Evolutionary conservation across 2,888 invertebrate genomes (phyloP).

Genomic region (Theristus sp.): DNA sequence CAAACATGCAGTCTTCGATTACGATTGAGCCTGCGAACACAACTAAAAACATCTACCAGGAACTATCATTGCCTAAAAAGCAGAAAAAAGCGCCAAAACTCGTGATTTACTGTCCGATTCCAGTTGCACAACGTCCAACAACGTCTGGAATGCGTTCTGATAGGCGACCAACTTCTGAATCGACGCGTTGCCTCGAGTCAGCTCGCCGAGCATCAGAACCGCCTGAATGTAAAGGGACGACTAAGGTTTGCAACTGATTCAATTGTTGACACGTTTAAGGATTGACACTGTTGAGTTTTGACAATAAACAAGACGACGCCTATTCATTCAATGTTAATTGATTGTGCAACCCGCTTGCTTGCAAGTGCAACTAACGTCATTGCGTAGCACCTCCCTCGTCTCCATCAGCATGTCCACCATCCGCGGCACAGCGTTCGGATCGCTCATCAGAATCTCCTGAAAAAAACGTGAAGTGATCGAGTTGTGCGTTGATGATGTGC

Average conservation of each 20-base stretch:
- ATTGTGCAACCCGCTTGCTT: not conserved
- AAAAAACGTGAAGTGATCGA: too few relatives aligned
- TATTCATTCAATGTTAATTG: too few relatives aligned
- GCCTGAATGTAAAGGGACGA: slow-evolving; percentile 37
- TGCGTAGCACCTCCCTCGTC: slow-evolving; percentile 78
- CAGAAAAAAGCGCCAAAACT: slow-evolving; percentile 58
- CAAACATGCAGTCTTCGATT: slow-evolving; percentile 82
- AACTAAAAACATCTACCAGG: not conserved
- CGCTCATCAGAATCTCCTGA: slow-evolving; percentile 33
- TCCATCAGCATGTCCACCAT: slow-evolving; percentile 88
- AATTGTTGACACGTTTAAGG: too few relatives aligned
- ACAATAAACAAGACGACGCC: not conserved
- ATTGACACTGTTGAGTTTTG: too few relatives aligned
- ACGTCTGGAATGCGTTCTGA: slow-evolving; percentile 87
- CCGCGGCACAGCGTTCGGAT: slow-evolving; percentile 75
- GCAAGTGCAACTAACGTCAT: slow-evolving; percentile 66
- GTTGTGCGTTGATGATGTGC: too few relatives aligned
- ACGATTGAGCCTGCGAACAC: slow-evolving; percentile 47
- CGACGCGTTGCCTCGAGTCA: slow-evolving; percentile 84
- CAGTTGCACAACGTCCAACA: slow-evolving; percentile 73
- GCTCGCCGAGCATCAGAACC: slow-evolving; percentile 63
- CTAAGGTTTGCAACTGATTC: not conserved
- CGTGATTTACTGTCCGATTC: slow-evolving; percentile 60
- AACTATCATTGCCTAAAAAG: not conserved
- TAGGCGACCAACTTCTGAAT: slow-evolving; percentile 98